Conservation (phyloP, 1,140 invertebrate genomes). For the Daktulosphaira vitifoliae region DNA sequence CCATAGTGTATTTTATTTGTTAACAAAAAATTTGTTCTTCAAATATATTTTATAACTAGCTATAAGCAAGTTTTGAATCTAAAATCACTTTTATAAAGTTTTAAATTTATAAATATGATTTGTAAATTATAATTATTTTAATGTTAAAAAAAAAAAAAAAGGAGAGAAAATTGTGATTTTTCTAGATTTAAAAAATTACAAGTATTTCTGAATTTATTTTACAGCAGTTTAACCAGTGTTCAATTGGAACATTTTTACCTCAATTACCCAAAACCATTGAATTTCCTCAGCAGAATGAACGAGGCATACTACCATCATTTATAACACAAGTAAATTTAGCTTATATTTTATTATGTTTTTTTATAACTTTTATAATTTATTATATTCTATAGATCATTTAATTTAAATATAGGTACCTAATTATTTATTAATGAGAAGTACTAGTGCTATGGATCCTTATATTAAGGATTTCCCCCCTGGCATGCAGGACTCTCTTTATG, state of each 20-base stretch:
- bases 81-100: too few relatives aligned
- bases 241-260: constrained; percentile 11
- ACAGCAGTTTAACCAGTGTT: constrained; percentile 26
- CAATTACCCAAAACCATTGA: constrained; percentile 3
- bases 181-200: too few relatives aligned
- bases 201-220: too few relatives aligned
- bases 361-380: neutral
- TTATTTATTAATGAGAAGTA: constrained; percentile 43
- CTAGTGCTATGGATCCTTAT: constrained; percentile 46
- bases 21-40: too few relatives aligned
- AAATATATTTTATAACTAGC: too few relatives aligned
- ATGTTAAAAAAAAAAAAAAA: too few relatives aligned
- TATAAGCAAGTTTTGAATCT: too few relatives aligned
- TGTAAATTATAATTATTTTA: too few relatives aligned
- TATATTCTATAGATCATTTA: neutral
- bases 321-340: constrained; percentile 24
- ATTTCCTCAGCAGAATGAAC: neutral
- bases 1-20: too few relatives aligned
- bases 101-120: too few relatives aligned
- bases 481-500: constrained; percentile 48
- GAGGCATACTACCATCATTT: constrained; percentile 33
- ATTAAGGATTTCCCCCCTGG: constrained; percentile 48
- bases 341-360: neutral
- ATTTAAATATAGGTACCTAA: constrained; percentile 46
- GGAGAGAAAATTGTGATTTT: too few relatives aligned